These are phyloP conservation scores for Hirtodrosophila confusa DNA, from an alignment of 2,888 invertebrate species.

Conservation along the genomic window DNA sequence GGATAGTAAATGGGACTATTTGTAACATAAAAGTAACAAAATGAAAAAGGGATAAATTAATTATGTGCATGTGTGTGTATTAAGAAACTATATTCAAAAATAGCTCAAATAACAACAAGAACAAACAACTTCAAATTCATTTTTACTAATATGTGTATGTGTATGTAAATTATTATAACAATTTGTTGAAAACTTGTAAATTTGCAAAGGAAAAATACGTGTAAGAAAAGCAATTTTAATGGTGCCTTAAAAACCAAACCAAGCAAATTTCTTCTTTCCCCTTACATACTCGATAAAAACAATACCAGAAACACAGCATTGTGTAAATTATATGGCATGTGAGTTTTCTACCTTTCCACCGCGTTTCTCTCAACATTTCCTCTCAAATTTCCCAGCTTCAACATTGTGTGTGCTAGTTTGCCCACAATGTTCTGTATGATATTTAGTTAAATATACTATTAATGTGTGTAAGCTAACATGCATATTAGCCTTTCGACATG, in stretches of 20 bases:
- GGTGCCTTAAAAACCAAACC: constrained; percentile 84
- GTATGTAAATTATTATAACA: constrained; percentile 64
- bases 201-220: constrained; percentile 83
- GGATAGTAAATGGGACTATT: constrained; percentile 70
- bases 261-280: constrained; percentile 81
- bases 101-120: constrained; percentile 56
- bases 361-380: constrained; percentile 38
- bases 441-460: constrained; percentile 47
- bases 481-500: constrained; percentile 60
- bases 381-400: constrained; percentile 52
- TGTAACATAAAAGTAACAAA: constrained; percentile 45
- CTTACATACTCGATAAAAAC: constrained; percentile 48
- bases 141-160: constrained; percentile 66
- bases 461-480: constrained; percentile 26
- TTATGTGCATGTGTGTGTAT: constrained; percentile 61
- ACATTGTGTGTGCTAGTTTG: constrained; percentile 22
- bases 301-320: constrained; percentile 15
- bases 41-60: constrained; percentile 58
- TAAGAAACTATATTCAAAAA: constrained; percentile 49
- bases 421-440: constrained; percentile 38
- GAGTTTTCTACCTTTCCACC: constrained; percentile 50
- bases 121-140: constrained; percentile 60
- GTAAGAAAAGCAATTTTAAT: constrained; percentile 84
- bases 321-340: constrained; percentile 37
- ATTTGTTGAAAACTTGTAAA: constrained; percentile 79